Evolutionary conservation across 1,140 invertebrate genomes (phyloP).

Genomic region (Brachionus rotundiformis): DNA sequence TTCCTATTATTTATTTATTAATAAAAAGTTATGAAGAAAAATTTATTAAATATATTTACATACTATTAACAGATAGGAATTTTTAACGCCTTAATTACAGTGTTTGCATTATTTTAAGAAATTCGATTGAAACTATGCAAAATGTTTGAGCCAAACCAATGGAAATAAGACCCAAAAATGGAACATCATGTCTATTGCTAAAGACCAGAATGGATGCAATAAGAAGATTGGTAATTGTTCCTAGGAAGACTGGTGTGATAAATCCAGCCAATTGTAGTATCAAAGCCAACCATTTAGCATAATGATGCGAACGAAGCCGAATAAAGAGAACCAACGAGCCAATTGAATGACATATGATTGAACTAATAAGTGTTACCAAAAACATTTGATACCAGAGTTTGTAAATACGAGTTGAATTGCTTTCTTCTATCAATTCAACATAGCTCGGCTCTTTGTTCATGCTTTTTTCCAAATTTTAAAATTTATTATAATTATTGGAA

Average conservation of each 20-base stretch:
- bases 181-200: constrained; percentile 11
- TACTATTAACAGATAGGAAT: too few species aligned
- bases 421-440: not conserved
- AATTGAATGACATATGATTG: constrained; percentile 35
- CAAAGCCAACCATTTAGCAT: constrained; percentile 43
- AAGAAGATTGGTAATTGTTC: constrained; percentile 27
- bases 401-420: not conserved
- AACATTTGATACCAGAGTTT: constrained; percentile 48
- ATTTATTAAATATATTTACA: not conserved
- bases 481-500: not conserved
- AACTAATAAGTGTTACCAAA: constrained; percentile 26
- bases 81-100: not conserved
- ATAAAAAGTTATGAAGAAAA: not conserved
- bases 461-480: not conserved
- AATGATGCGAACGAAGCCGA: constrained; percentile 44
- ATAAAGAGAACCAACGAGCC: constrained; percentile 27
- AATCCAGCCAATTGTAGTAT: constrained; percentile 33
- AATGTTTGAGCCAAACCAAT: constrained; percentile 43
- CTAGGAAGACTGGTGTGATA: constrained; percentile 27
- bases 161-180: not conserved
- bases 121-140: constrained; percentile 35
- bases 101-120: constrained; percentile 48
- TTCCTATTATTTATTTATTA: not conserved
- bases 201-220: constrained; percentile 39
- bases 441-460: not conserved